Evolutionary conservation across 2,113 vertebrate genomes (phyloP).

Genomic region (Scartelaos histophorus): DNA sequence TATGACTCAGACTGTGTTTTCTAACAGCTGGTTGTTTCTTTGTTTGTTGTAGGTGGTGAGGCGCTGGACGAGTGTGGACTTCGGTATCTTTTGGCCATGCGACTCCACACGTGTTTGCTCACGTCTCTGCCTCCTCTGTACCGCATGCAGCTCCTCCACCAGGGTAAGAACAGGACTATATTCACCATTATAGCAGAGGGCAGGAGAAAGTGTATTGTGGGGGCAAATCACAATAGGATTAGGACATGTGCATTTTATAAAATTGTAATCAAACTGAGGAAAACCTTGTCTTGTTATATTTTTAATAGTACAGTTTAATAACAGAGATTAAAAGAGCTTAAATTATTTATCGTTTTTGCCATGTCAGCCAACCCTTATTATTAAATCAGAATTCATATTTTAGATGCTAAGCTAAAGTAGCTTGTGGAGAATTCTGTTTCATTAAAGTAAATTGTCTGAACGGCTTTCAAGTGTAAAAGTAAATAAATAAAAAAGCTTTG

Average conservation of each 20-base stretch:
- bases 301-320: too few species aligned
- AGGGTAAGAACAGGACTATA: slow-evolving; percentile 80
- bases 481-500: not conserved
- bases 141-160: slow-evolving; percentile 92
- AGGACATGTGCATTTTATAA: too few species aligned
- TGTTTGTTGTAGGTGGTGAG: slow-evolving; percentile 83
- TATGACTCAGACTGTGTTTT: not conserved
- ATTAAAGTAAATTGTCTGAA: too few species aligned
- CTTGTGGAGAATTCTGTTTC: too few species aligned
- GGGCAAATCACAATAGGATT: not conserved
- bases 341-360: too few species aligned
- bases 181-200: not conserved
- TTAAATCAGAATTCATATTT: too few species aligned
- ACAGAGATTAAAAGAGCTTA: too few species aligned
- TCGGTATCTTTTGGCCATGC: slow-evolving; percentile 94
- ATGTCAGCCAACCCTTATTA: too few species aligned
- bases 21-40: slow-evolving; percentile 11
- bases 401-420: too few species aligned
- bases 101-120: slow-evolving; percentile 93
- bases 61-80: slow-evolving; percentile 95
- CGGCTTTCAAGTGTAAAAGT: too few species aligned
- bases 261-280: too few species aligned
- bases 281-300: too few species aligned
- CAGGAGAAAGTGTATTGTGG: not conserved
- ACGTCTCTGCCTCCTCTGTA: slow-evolving; percentile 95